Evolutionary conservation across 2,113 vertebrate species (phyloP).

Genomic region (Nipponia nippon): DNA sequence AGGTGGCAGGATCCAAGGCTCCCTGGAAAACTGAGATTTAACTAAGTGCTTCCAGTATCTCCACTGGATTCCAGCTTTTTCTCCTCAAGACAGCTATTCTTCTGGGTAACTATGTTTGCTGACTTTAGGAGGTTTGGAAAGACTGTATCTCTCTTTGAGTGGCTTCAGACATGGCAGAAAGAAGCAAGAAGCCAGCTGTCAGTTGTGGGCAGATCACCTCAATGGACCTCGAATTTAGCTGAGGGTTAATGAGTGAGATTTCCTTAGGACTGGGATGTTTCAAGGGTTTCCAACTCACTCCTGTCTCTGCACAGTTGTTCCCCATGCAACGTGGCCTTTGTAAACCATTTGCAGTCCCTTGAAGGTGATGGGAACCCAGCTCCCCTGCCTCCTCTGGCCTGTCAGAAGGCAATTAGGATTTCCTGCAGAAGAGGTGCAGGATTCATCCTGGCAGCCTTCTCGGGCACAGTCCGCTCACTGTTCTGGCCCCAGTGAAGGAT

Average conservation of each 20-base stretch:
- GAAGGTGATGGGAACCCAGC: background rate
- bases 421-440: background rate
- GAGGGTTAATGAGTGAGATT: background rate
- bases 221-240: background rate
- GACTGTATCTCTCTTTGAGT: background rate
- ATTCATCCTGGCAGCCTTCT: background rate
- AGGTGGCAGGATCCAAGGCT: background rate
- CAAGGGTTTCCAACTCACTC: background rate
- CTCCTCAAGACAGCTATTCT: background rate
- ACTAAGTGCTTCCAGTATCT: background rate
- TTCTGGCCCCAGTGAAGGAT: background rate
- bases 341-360: background rate
- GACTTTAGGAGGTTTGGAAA: background rate
- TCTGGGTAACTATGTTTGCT: background rate
- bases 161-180: background rate
- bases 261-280: background rate
- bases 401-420: background rate
- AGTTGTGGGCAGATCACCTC: background rate
- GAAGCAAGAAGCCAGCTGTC: background rate
- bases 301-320: background rate
- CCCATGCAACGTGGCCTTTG: background rate
- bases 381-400: background rate
- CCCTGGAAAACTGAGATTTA: background rate
- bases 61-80: background rate
- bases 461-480: background rate